Evolutionary conservation across 1,140 invertebrate genomes (phyloP), one percentile per base, ranked within the genome.

Genomic region (Drosophila sturtevanti): DNA sequence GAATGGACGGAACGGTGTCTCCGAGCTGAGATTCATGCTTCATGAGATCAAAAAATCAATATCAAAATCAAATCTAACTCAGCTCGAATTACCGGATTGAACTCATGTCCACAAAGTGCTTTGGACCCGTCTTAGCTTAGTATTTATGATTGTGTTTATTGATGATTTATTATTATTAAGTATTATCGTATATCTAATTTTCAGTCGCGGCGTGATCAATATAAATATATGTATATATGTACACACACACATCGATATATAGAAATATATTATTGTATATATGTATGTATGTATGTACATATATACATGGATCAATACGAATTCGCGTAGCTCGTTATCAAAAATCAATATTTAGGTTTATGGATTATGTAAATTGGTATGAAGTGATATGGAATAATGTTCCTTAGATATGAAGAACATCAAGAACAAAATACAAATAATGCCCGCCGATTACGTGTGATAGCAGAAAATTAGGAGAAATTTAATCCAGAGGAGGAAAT

Each of bases 181-280:
- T 31, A 7, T 31, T 61, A 31, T 61, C 59, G 59, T 61, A 61
- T 61, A 61, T 61, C 59, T 37, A 48, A 61, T 44, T 61, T 61
- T 14, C 38, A 61, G 7, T 24, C 24, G 54, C 54, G 54, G 54
- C 54, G 27, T 34, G 7, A 34, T 34, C 54, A 27, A 34, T 34
- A 34, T 12, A 34, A 48, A 44, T 16, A 44, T 16, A 44, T 16
- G 18, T 9, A 14, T 1, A 48, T 11, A 21, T 16, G 11, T 48
- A 48, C 37, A 38, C 14, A 55, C 12, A 14, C 1, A 24, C 4
- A 4, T 4, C 1, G 2, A 24, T 24, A 4, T 6, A 31, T 31
- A 31, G 27, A 31, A 31, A 31, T 31, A 31, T 7, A 3, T 31
- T 6, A n/a, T n/a, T 18, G 16, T 35, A 35, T 12, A 27, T 11